Conservation (phyloP, 2,113 vertebrate species). For the Neomonachus schauinslandi region DNA sequence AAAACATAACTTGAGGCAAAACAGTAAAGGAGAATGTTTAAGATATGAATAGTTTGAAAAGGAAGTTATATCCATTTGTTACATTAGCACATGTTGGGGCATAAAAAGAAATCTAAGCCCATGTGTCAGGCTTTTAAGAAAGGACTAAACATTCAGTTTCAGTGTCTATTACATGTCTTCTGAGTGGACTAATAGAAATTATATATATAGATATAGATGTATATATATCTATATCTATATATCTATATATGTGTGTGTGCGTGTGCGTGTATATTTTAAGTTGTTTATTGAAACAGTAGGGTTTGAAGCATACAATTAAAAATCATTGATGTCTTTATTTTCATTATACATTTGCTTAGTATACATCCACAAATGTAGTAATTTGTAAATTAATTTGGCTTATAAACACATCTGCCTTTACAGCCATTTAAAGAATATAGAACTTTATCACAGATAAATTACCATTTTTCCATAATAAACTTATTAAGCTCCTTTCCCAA, state of each 20-base stretch:
- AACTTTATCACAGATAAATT: not conserved
- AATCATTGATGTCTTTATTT: not conserved
- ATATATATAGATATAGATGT: not conserved
- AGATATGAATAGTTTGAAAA: not conserved
- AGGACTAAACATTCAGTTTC: constrained; percentile 21
- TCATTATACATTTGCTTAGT: constrained; percentile 25
- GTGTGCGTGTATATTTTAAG: not conserved
- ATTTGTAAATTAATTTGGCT: not conserved
- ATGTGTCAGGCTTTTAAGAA: not conserved
- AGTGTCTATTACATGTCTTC: not conserved
- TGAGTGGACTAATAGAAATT: constrained; percentile 5
- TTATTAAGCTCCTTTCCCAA: not conserved
- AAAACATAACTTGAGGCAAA: not conserved
- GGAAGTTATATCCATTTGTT: not conserved
- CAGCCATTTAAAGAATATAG: not conserved
- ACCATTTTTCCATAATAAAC: not conserved
- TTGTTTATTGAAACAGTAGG: not conserved
- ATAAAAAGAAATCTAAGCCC: not conserved
- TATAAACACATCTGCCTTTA: not conserved
- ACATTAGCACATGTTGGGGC: not conserved
- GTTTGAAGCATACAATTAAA: not conserved
- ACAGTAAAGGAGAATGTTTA: not conserved
- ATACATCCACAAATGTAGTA: not conserved
- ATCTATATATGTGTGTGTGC: too few species aligned
- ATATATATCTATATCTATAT: not conserved